phyloP scores from a whole-genome alignment of 2,888 invertebrate genomes.

The Busseola fusca region DNA sequence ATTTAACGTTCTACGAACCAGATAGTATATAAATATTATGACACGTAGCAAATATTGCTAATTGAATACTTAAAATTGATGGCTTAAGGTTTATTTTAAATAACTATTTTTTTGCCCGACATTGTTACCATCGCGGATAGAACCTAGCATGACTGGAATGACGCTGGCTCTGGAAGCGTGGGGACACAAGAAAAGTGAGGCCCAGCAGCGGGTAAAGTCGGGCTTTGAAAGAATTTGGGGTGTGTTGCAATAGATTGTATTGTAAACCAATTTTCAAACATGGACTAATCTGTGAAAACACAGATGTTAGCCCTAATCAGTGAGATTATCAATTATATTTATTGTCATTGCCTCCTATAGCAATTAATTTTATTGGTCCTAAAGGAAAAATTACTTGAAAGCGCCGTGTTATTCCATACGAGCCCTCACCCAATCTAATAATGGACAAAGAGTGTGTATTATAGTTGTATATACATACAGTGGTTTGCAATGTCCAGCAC shows the following conservation, averaged over 20 bases:
- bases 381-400: conserved; percentile 36
- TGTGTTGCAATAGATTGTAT: neutral
- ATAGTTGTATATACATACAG: conserved; percentile 4
- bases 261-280: conserved; percentile 18
- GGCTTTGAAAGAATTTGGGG: neutral
- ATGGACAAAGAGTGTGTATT: conserved; percentile 15
- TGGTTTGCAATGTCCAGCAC: neutral
- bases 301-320: conserved; percentile 11
- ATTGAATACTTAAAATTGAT: conserved; percentile 7
- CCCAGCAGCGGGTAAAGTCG: neutral
- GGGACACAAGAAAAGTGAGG: neutral
- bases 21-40: conserved; percentile 19
- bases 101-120: neutral
- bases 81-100: neutral
- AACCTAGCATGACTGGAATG: neutral
- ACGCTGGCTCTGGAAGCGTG: neutral
- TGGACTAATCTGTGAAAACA: conserved; percentile 6
- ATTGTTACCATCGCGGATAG: neutral
- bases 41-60: conserved; percentile 6
- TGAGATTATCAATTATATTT: conserved; percentile 37
- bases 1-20: conserved; percentile 51
- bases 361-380: conserved; percentile 39
- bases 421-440: conserved; percentile 14
- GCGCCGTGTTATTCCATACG: conserved; percentile 19
- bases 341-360: conserved; percentile 21